Evolutionary conservation across 2,113 vertebrate species (phyloP), one percentile per base, ranked within the genome.

Genomic region (Ginglymostoma cirratum): DNA sequence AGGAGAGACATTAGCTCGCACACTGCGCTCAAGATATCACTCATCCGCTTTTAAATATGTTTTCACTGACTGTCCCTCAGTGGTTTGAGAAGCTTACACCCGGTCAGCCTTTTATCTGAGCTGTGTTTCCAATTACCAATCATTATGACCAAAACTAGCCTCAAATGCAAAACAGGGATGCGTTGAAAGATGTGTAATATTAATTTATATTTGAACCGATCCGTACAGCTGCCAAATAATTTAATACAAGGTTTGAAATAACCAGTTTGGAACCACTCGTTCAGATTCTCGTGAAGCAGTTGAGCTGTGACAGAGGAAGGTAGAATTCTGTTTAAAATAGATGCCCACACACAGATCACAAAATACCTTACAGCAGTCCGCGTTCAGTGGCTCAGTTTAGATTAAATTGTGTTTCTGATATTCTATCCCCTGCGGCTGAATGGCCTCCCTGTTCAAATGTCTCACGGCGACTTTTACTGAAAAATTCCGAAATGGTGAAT

Each of bases 21-120:
- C 38, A 48, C 94, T 95, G 94, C 24, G 72, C 67, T 95, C 69
- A 72, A 15, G 94, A 70, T 95, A 95, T 95, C 69, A 95, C 67
- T 95, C 94, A 95, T 95, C 38, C 67, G 30, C 42, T 45, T 70
- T 52, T 95, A 95, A 95, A 95, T 95, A 95, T 72, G 67, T 95
- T 95, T 95, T 95, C 94, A 95, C 66, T 95, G 94, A 76, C 94
- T 95, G 70, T 70, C 67, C 12, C 94, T 95, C 94, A 95, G 93
- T 95, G 48, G 94, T 72, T 95, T 95, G 42, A 45, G 45, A 42
- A 95, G 94, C 48, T 72, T 95, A 70, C 69, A 48, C 42, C 42
- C 24, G 48, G 38, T 1, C 67, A 27, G 42, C 42, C 23, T 52
- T 2, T 34, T 90, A 27, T 90, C 34, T 89, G 52, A 48, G 27